Evolutionary conservation across 2,113 vertebrate species (phyloP).

Genomic region (Dendrocopos noguchii): DNA sequence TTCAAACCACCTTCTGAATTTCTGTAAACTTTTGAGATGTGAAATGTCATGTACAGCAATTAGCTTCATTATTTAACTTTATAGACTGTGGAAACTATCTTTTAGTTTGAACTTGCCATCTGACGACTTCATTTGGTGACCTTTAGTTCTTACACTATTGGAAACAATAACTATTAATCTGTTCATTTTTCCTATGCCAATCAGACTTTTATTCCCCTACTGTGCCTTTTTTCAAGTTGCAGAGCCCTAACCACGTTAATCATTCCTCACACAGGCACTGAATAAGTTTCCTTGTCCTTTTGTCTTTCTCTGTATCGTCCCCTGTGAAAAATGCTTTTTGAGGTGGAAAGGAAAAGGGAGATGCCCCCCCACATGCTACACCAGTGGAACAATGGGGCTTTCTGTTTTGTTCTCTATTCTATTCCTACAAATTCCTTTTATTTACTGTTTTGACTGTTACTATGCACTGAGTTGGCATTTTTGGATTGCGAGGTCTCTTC

Average conservation of each 20-base stretch:
- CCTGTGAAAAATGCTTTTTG: conserved; percentile 2
- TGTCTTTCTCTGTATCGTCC: not conserved
- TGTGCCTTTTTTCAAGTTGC: not conserved
- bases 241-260: not conserved
- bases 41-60: not conserved
- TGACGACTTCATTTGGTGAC: not conserved
- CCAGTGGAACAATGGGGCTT: not conserved
- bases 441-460: conserved; percentile 67
- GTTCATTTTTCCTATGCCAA: not conserved
- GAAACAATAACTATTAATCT: not conserved
- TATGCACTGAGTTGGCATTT: not conserved
- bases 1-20: not conserved
- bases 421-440: conserved; percentile 36
- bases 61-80: not conserved
- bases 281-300: not conserved
- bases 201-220: not conserved
- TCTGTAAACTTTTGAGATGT: not conserved
- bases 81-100: not conserved
- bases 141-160: not conserved
- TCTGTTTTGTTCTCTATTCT: conserved; percentile 41
- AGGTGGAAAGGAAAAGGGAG: not conserved
- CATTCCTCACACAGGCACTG: not conserved
- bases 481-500: not conserved
- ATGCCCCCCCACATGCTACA: not conserved
- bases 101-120: not conserved